Conservation (phyloP, 2,113 vertebrate genomes). For the Colinus virginianus region DNA sequence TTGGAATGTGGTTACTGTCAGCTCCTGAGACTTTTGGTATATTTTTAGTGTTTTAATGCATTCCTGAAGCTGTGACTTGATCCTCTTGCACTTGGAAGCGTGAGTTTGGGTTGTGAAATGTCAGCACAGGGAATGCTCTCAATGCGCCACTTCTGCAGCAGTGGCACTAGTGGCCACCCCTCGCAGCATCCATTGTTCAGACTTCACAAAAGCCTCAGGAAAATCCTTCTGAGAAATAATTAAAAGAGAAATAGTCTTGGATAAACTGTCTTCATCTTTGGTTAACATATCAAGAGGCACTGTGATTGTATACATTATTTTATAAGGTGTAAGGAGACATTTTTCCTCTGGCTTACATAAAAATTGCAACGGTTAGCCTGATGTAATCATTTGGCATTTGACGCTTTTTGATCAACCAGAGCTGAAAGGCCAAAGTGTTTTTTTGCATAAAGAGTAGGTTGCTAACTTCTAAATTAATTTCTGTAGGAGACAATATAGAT, state of each 20-base stretch:
- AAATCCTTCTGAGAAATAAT: constrained; percentile 14
- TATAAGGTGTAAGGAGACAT: background rate
- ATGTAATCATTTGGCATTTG: constrained; percentile 31
- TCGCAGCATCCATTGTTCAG: constrained; percentile 13
- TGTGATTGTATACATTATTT: constrained; percentile 11
- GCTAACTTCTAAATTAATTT: constrained; percentile 60
- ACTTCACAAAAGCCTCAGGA: constrained; percentile 25
- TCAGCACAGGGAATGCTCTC: background rate
- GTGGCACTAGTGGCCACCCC: background rate
- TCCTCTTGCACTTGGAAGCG: background rate
- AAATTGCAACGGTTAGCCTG: constrained; percentile 24
- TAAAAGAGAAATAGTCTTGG: background rate
- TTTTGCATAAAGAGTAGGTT: constrained; percentile 21
- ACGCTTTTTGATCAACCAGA: background rate
- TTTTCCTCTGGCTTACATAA: constrained; percentile 6
- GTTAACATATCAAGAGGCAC: background rate
- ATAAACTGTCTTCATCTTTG: constrained; percentile 20
- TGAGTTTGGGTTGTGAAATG: constrained; percentile 27
- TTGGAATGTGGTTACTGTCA: background rate
- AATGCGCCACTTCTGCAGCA: background rate
- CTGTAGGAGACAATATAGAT: constrained; percentile 25
- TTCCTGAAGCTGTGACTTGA: constrained; percentile 25
- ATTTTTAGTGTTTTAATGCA: constrained; percentile 26
- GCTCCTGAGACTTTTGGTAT: background rate
- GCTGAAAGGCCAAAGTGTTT: constrained; percentile 9